Evolutionary conservation across 2,113 vertebrate genomes (phyloP).

Genomic region (Cyphomyrus plagiostoma): DNA sequence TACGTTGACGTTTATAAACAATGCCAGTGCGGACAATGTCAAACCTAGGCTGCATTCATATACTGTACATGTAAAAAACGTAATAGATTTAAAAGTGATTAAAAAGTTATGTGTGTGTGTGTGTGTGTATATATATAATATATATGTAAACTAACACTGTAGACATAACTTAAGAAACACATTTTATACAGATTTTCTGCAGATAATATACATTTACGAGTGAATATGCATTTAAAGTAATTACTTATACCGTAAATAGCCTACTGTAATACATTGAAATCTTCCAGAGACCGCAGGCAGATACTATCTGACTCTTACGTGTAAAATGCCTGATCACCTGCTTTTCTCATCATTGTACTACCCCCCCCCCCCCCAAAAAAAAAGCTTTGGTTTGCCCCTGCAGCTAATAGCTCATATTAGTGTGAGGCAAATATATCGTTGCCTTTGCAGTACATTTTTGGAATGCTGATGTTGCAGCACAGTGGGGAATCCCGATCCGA

Average conservation of each 20-base stretch:
- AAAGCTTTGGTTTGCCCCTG: conserved; percentile 28
- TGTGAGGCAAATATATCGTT: conserved; percentile 39
- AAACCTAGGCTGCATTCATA: neutral
- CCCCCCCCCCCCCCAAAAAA: conserved; percentile 27
- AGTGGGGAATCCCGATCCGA: conserved; percentile 33
- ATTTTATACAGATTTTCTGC: neutral
- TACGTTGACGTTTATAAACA: neutral
- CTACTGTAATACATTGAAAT: neutral
- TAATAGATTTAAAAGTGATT: neutral
- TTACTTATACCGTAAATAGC: neutral
- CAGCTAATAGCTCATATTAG: conserved; percentile 45
- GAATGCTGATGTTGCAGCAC: conserved; percentile 30
- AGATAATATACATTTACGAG: neutral
- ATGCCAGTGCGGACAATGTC: neutral
- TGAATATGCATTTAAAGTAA: neutral
- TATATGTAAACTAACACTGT: neutral
- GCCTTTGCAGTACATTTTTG: conserved; percentile 40
- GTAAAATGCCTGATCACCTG: conserved; percentile 49
- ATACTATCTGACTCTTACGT: conserved; percentile 44
- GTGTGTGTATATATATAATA: neutral
- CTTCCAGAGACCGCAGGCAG: neutral
- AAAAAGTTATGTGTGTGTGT: neutral
- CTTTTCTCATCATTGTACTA: conserved; percentile 46
- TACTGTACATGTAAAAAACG: neutral
- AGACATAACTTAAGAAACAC: neutral